Base-by-base conservation (phyloP, 2,888 invertebrate genomes). In the Ditula angustiorana region DNA sequence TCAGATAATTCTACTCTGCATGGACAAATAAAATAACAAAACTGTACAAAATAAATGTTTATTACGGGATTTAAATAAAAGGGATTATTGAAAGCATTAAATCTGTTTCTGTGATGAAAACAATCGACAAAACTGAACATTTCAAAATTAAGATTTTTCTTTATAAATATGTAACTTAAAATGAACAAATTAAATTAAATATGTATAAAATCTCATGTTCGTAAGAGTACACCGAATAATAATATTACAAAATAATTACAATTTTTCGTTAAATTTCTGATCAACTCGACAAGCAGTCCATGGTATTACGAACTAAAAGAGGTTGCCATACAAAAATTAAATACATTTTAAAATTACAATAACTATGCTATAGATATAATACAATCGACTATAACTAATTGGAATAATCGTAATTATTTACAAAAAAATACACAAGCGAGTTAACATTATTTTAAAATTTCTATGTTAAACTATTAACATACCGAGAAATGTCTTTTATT, bases 371-470 rank as follows among this genome's bases (percentile, higher is more conserved):
- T 74, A 79, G 81, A 86, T 90, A 90, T 86, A 80, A 88, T 90
- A 92, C 91, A 92, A 83, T 85, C 84, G 79, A 83, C 88, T 91
- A 90, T 77, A 74, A 74, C 90, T 90, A 91, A 82, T 78, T 90
- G 90, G 91, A 90, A 91, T 90, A 87, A 85, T 86, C 78, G 79
- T 77, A 65, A 73, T 83, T 90, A 90, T 90, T 87, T 90, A 91
- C 88, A 91, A 82, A 84, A n/a, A 77, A 79, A 80, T 82, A 88
- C 82, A 85, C 70, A 86, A 87, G 84, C 81, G 70, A 78, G 70
- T 73, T 72, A 58, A 57, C 24, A 26, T 58, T 44, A 69, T 44
- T 67, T 67, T 57, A 67, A 65, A 65, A 58, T 53, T 24, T 67
- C 61, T 69, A 69, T 69, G 30, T 69, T 67, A 57, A 67, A 53